Conservation (phyloP, 2,888 invertebrate genomes). For the Torymus tubicola region DNA sequence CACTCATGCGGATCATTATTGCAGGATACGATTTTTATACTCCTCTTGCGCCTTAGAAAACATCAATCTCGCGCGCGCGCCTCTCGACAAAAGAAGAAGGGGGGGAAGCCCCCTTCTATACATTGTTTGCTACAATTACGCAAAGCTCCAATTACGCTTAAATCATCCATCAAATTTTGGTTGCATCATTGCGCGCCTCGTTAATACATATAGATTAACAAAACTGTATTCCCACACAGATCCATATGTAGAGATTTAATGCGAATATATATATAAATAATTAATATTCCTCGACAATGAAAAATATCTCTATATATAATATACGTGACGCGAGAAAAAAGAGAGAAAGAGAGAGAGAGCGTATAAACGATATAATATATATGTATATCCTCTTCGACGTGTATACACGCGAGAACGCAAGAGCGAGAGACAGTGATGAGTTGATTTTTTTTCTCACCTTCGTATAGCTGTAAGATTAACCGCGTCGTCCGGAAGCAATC, state of each 20-base stretch:
- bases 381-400: too few species aligned
- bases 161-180: conserved; percentile 33
- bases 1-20: not conserved
- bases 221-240: conserved; percentile 24
- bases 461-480: too few species aligned
- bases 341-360: not conserved
- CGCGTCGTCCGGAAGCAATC: not conserved
- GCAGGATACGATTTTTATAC: not conserved
- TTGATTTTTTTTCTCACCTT: conserved; percentile 2
- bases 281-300: conserved; percentile 54
- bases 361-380: not conserved
- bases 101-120: not conserved
- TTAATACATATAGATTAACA: conserved; percentile 44
- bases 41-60: too few species aligned
- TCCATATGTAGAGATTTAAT: conserved; percentile 34
- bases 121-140: not conserved
- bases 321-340: not conserved
- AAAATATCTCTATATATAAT: conserved; percentile 40
- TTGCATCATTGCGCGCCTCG: conserved; percentile 18
- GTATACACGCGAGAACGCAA: too few species aligned
- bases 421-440: not conserved
- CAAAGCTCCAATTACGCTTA: not conserved
- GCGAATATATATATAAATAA: conserved; percentile 22
- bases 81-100: not conserved
- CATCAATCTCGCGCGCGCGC: too few species aligned